Evolutionary conservation across 2,113 vertebrate species (phyloP), one percentile per base, ranked within the genome.

Genomic region (Saguinus midas): DNA sequence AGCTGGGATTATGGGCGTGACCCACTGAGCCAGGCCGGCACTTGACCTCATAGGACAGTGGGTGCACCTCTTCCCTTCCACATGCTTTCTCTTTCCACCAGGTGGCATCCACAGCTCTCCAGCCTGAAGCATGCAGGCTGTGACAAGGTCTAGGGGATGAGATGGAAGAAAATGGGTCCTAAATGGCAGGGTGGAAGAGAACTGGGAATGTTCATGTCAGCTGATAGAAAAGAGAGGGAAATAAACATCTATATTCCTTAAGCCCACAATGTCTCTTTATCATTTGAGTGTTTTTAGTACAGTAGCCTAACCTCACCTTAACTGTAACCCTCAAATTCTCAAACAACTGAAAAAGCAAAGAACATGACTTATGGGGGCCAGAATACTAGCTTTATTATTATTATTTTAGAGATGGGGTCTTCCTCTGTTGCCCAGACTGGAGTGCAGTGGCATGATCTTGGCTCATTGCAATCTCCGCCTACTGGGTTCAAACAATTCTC

Each of bases 261-360:
- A 64, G 43, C 45, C 57, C 43, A 43, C 61, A 66, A 29, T 27
- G 2, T 64, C 75, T 66, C 73, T 25, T 90, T 66, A 50, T 3
- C 23, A n/a, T 78, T 64, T 64, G 14, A 3, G 57, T 78, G 87
- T 50, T 21, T 90, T 90, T 6, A 21, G 27, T 66, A 21, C 11
- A 20, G 45, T 43, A 37, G 35, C 43, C 75, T 64, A 12, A 35
- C 57, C 58, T 79, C 45, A 89, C 40, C 72, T 89, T 79, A 66
- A 79, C 32, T n/a, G 27, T 50, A 86, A 68, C 21, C 64, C 75
- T 43, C 61, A 57, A 90, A 66, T 79, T 79, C 87, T 66, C 75
- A 78, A 90, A 79, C 14, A 37, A 50, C 40, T 90, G 64, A 80
- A 90, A 90, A 68, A 50, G 40, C 48, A 40, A 68, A 80, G 66